Evolutionary conservation across 2,797 vertebrate species (phyloP).

Genomic region (Heterohyrax brucei): DNA sequence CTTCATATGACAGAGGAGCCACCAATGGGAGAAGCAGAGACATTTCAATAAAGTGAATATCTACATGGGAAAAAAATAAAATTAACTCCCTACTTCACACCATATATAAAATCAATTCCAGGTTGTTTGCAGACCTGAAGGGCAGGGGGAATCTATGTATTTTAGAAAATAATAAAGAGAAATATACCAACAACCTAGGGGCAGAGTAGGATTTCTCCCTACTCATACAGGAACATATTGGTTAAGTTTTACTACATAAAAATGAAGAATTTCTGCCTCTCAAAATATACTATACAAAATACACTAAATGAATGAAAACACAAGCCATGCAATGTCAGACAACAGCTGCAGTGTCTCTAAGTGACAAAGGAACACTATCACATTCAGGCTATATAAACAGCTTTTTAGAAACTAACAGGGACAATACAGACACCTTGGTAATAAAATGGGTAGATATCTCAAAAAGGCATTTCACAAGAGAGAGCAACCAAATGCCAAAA

Average conservation of each 20-base stretch:
- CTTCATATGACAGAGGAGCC: too few species aligned
- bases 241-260: neutral
- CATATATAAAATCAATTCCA: too few species aligned
- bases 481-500: neutral
- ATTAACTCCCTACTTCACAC: neutral
- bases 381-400: neutral
- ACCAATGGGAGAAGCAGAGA: neutral
- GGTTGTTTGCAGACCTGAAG: neutral
- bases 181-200: neutral
- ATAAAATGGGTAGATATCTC: neutral
- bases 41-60: neutral
- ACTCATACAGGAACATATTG: neutral
- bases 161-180: neutral
- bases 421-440: too few species aligned
- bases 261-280: slow-evolving; percentile 23
- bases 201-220: neutral
- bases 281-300: neutral
- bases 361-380: neutral
- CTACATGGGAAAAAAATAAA: neutral
- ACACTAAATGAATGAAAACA: neutral
- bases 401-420: too few species aligned
- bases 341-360: neutral
- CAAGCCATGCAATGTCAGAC: too few species aligned
- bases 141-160: neutral
- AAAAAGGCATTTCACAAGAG: neutral